phyloP scores from a whole-genome alignment of 2,797 vertebrate genomes.

The Telmatherina bonti region DNA sequence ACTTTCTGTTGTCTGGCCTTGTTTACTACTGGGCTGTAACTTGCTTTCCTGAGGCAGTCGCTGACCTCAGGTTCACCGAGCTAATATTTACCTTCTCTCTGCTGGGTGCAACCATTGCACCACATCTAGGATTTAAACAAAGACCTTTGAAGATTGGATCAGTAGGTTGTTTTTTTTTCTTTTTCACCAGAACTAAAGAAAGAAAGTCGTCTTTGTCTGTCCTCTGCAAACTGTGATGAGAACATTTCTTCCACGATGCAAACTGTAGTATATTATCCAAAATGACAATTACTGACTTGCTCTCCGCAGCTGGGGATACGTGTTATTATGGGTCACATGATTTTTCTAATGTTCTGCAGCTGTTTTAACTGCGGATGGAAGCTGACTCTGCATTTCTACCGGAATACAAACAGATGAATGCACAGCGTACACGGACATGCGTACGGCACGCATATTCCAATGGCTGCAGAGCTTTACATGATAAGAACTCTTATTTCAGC shows the following conservation, averaged over 20 bases:
- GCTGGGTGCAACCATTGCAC: constrained; percentile 38
- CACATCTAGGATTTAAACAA: neutral
- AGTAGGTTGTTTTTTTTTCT: neutral
- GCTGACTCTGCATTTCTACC: constrained; percentile 71
- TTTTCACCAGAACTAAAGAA: neutral
- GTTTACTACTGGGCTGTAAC: constrained; percentile 27
- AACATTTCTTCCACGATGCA: constrained; percentile 50
- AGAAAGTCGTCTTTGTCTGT: constrained; percentile 2
- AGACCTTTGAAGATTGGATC: neutral
- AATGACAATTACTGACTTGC: constrained; percentile 61
- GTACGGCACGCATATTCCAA: constrained; percentile 15
- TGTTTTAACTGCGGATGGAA: constrained; percentile 68
- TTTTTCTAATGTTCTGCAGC: constrained; percentile 76
- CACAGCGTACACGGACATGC: constrained; percentile 10
- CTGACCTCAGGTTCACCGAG: constrained; percentile 49
- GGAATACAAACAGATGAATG: constrained; percentile 46
- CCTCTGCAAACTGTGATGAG: constrained; percentile 21
- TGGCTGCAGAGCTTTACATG: constrained; percentile 46
- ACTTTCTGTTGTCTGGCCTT: constrained; percentile 20
- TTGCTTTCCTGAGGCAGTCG: constrained; percentile 30
- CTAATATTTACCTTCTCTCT: constrained; percentile 34
- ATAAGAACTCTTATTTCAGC: constrained; percentile 67
- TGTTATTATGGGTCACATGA: constrained; percentile 72
- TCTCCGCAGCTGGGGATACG: constrained; percentile 64
- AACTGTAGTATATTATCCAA: constrained; percentile 38